Evolutionary conservation across 2,888 invertebrate genomes (phyloP).

Genomic region (Zonitis immaculata): DNA sequence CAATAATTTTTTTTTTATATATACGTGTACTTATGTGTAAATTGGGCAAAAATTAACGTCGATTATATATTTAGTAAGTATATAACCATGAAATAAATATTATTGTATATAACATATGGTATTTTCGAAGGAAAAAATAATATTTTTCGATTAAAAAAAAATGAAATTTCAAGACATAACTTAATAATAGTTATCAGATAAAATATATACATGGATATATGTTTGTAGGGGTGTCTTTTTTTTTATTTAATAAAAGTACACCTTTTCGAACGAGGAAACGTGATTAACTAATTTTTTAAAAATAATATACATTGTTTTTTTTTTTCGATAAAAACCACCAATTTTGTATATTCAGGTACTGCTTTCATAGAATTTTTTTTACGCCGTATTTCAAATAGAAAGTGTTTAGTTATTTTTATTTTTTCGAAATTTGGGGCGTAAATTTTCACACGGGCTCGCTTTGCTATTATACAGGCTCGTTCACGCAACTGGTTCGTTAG

Average conservation of each 20-base stretch:
- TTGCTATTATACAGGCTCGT: too few species aligned
- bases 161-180: not conserved
- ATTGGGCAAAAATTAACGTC: not conserved
- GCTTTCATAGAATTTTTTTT: too few species aligned
- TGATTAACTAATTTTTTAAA: not conserved
- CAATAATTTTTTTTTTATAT: not conserved
- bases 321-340: not conserved
- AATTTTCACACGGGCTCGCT: slow-evolving; percentile 17
- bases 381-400: not conserved
- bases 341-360: too few species aligned
- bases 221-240: not conserved
- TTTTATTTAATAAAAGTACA: not conserved
- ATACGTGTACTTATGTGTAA: not conserved
- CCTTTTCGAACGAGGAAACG: not conserved
- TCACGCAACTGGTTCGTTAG: too few species aligned
- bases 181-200: not conserved
- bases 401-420: not conserved
- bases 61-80: not conserved
- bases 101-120: not conserved
- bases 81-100: not conserved
- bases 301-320: not conserved
- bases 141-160: not conserved
- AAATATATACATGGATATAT: not conserved
- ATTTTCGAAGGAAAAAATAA: not conserved
- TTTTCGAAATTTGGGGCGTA: slow-evolving; percentile 14